Evolutionary conservation across 2,888 invertebrate genomes (phyloP).

Genomic region (Volucella inanis): DNA sequence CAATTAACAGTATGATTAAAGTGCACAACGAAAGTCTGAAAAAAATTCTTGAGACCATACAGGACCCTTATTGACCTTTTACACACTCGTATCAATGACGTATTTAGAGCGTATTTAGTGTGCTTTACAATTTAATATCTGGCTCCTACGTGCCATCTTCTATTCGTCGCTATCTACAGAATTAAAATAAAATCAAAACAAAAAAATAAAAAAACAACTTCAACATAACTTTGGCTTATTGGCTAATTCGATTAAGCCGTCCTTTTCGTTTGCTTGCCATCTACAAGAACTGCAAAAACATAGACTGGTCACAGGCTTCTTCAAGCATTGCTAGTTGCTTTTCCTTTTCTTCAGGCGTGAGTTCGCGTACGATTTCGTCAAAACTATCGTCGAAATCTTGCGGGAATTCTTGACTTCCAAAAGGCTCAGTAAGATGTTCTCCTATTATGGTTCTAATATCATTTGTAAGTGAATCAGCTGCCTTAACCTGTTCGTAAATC

Average conservation of each 20-base stretch:
- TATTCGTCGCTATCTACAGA: slow-evolving; percentile 64
- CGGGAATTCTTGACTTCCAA: slow-evolving; percentile 75
- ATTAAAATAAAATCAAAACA: slow-evolving; percentile 40
- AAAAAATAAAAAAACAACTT: slow-evolving; percentile 33
- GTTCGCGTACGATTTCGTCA: slow-evolving; percentile 79
- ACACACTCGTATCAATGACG: background rate
- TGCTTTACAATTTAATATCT: slow-evolving; percentile 36
- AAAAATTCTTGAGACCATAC: slow-evolving; percentile 45
- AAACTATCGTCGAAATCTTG: slow-evolving; percentile 82
- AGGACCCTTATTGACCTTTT: slow-evolving; percentile 46
- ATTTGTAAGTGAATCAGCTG: slow-evolving; percentile 88
- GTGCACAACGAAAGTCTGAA: slow-evolving; percentile 28
- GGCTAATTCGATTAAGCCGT: slow-evolving; percentile 57
- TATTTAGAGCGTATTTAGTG: background rate
- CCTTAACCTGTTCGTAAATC: slow-evolving; percentile 93
- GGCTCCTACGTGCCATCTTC: slow-evolving; percentile 29
- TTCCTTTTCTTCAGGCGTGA: slow-evolving; percentile 80
- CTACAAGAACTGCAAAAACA: slow-evolving; percentile 80
- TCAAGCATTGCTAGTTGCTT: slow-evolving; percentile 81
- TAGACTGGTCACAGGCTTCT: slow-evolving; percentile 82
- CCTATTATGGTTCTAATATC: slow-evolving; percentile 89
- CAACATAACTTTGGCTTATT: slow-evolving; percentile 70
- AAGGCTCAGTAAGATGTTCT: slow-evolving; percentile 80
- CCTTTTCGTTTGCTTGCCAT: background rate
- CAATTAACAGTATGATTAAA: slow-evolving; percentile 40